These are phyloP conservation scores for Plebejus anna DNA, from an alignment of 2,888 invertebrate genomes.

Conservation along the genomic window DNA sequence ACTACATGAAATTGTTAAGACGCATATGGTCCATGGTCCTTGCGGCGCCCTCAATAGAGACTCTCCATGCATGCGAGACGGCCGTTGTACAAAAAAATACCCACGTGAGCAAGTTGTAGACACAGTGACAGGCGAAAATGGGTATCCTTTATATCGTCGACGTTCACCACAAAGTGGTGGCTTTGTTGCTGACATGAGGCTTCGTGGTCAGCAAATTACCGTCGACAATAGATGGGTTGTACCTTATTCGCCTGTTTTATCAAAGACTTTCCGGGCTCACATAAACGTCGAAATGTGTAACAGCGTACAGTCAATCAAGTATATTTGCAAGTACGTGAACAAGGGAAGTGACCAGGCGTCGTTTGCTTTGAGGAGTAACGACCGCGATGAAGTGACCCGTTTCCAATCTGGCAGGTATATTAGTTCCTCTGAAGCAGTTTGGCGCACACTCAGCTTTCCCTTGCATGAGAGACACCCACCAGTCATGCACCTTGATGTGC, in stretches of 20 bases:
- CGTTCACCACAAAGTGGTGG: slow-evolving; percentile 39
- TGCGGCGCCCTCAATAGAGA: slow-evolving; percentile 37
- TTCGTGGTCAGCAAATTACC: too few relatives aligned
- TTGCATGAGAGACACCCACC: slow-evolving; percentile 3
- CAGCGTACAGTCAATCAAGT: slow-evolving; percentile 36
- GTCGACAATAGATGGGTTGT: slow-evolving; percentile 41
- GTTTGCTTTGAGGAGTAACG: slow-evolving; percentile 36
- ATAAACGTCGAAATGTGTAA: slow-evolving; percentile 40
- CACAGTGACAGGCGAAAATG: slow-evolving; percentile 36
- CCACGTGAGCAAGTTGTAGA: too few relatives aligned
- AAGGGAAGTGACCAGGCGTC: slow-evolving; percentile 37
- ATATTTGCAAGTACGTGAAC: slow-evolving; percentile 38
- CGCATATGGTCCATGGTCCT: slow-evolving; percentile 40
- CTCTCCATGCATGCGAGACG: slow-evolving; percentile 40
- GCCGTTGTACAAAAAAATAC: too few relatives aligned
- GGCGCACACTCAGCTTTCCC: background rate
- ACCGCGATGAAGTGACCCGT: slow-evolving; percentile 37
- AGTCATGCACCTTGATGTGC: slow-evolving; percentile 11
- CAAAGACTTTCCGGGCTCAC: slow-evolving; percentile 37
- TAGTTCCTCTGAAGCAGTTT: slow-evolving; percentile 30
- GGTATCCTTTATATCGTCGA: slow-evolving; percentile 41
- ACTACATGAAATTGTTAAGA: slow-evolving; percentile 38
- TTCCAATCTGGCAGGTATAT: slow-evolving; percentile 38
- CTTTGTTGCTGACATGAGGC: too few relatives aligned
- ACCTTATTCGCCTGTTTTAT: slow-evolving; percentile 37